phyloP scores from a whole-genome alignment of 1,140 invertebrate genomes.

The Bombus waltoni region DNA sequence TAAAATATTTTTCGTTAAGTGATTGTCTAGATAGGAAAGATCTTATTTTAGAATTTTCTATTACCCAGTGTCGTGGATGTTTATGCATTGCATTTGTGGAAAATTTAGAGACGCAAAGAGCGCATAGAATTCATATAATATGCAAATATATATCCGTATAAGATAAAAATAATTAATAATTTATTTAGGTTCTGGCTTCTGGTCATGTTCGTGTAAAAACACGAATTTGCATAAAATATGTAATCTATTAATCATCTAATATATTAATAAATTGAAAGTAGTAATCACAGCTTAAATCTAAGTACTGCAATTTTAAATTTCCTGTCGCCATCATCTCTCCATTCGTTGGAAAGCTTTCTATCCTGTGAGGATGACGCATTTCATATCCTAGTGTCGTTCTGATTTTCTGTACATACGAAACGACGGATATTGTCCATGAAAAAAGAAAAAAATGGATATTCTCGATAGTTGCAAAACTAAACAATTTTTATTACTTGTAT shows the following conservation, averaged over 20 bases:
- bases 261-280: not conserved
- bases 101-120: not conserved
- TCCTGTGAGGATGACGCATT: constrained; percentile 67
- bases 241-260: too few species aligned
- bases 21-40: constrained; percentile 50
- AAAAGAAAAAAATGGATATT: not conserved
- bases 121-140: too few species aligned
- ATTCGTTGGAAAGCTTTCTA: constrained; percentile 58
- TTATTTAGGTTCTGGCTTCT: too few species aligned
- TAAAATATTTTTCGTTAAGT: constrained; percentile 42
- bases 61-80: rapidly evolving
- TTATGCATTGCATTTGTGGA: not conserved
- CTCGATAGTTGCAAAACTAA: not conserved
- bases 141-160: too few species aligned
- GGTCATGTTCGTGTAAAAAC: too few species aligned
- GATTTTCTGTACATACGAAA: constrained; percentile 7
- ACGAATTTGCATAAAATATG: too few species aligned
- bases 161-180: too few species aligned
- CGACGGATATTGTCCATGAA: too few species aligned
- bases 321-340: constrained; percentile 67
- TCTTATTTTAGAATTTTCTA: not conserved
- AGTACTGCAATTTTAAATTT: constrained; percentile 70
- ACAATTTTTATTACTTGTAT: not conserved
- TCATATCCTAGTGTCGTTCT: not conserved
- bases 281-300: constrained; percentile 75